Evolutionary conservation across 2,113 vertebrate species (phyloP).

Genomic region (Cariama cristata): DNA sequence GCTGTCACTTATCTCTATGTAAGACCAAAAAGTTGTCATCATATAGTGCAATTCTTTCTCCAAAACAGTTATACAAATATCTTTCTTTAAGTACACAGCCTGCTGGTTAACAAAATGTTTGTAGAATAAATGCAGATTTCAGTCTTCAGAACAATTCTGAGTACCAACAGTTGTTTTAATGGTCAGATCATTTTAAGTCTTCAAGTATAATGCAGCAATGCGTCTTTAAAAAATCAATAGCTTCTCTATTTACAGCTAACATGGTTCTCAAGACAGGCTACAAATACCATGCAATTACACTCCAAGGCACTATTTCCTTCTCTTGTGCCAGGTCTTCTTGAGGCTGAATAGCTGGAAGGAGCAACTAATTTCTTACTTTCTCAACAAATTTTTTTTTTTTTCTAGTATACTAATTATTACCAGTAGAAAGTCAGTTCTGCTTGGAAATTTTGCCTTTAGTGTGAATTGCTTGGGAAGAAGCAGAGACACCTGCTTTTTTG

Average conservation of each 20-base stretch:
- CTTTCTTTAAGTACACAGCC: not conserved
- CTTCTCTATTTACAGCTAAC: not conserved
- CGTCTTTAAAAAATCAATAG: constrained; percentile 29
- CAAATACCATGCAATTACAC: not conserved
- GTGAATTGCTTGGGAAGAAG: not conserved
- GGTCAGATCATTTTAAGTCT: not conserved
- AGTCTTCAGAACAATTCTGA: not conserved
- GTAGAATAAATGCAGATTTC: not conserved
- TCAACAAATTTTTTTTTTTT: not conserved
- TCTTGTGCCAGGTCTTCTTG: not conserved
- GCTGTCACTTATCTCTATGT: not conserved
- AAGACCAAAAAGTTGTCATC: not conserved
- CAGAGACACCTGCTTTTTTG: not conserved
- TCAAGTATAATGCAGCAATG: not conserved
- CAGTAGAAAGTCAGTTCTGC: not conserved
- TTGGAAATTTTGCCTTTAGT: not conserved
- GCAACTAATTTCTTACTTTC: not conserved
- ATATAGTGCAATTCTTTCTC: not conserved
- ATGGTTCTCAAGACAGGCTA: not conserved
- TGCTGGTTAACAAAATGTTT: not conserved
- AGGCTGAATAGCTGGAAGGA: not conserved
- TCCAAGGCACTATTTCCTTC: not conserved
- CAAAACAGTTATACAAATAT: not conserved
- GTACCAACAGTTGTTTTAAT: not conserved
- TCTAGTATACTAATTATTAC: not conserved